Percentiles rank a stretch among this genome's conserved stretches.
Evolutionary conservation across 2,113 vertebrate genomes (phyloP).

Genomic region (Takifugu flavidus): DNA sequence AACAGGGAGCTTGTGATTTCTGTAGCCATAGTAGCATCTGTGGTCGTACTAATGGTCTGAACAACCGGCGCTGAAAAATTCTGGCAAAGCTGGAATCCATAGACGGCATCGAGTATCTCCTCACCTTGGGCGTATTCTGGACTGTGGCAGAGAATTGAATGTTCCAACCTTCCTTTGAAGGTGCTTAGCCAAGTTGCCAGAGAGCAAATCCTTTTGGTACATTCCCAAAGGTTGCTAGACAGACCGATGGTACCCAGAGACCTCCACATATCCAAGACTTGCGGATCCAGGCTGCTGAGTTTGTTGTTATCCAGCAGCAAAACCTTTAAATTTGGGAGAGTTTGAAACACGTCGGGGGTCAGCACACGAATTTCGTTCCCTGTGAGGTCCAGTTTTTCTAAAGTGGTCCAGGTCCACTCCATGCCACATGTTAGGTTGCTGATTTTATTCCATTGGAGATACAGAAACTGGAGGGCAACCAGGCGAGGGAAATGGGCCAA

Average conservation of each 20-base stretch:
- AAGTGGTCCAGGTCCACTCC: slow-evolving; percentile 97
- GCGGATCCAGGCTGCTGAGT: slow-evolving; percentile 86
- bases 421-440: slow-evolving; percentile 95
- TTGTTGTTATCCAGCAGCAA: slow-evolving; percentile 98
- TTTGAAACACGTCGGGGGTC: slow-evolving; percentile 90
- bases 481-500: slow-evolving; percentile 98
- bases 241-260: slow-evolving; percentile 88
- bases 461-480: slow-evolving; percentile 92
- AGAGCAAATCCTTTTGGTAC: slow-evolving; percentile 94
- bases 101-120: slow-evolving; percentile 97
- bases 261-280: slow-evolving; percentile 86
- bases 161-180: slow-evolving; percentile 97
- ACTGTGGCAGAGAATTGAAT: slow-evolving; percentile 93
- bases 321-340: slow-evolving; percentile 93
- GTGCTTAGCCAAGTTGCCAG: slow-evolving; percentile 92
- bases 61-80: slow-evolving; percentile 90
- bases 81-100: slow-evolving; percentile 98
- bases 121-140: slow-evolving; percentile 97
- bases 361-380: slow-evolving; percentile 94
- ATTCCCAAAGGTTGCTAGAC: slow-evolving; percentile 97
- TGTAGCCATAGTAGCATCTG: slow-evolving; percentile 64
- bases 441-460: slow-evolving; percentile 99
- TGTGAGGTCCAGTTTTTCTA: slow-evolving; percentile 95
- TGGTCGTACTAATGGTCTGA: slow-evolving; percentile 77
- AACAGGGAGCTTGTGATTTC: slow-evolving; percentile 85